These are phyloP conservation scores for Andrena trimmerana DNA, from an alignment of 2,888 invertebrate species.

Conservation along the genomic window DNA sequence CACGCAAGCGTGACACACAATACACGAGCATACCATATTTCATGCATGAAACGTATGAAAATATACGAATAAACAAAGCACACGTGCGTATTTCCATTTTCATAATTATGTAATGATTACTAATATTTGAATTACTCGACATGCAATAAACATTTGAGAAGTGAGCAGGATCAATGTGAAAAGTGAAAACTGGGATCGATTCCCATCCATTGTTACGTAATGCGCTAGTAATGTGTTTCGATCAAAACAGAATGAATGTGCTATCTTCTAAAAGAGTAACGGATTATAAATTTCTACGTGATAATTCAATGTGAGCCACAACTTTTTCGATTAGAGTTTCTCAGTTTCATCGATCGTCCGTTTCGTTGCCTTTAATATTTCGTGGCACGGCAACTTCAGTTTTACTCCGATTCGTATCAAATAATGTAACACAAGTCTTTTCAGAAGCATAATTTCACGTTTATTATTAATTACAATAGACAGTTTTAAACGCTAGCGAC, in stretches of 20 bases:
- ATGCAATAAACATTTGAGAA: conserved; percentile 30
- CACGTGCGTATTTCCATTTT: conserved; percentile 10
- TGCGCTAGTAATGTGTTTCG: conserved; percentile 9
- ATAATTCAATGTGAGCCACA: background rate
- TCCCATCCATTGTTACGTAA: background rate
- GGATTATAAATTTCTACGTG: background rate
- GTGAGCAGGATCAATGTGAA: background rate
- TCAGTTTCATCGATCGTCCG: background rate
- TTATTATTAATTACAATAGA: background rate
- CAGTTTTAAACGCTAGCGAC: conserved; percentile 5
- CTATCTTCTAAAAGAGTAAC: background rate
- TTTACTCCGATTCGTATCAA: background rate
- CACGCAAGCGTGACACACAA: conserved; percentile 75
- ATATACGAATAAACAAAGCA: conserved; percentile 56
- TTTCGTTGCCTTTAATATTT: background rate
- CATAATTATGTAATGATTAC: conserved; percentile 15
- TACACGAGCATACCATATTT: conserved; percentile 76
- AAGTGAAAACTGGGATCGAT: too few species aligned
- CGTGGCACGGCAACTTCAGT: background rate
- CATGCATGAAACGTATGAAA: conserved; percentile 74
- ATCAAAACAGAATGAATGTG: conserved; percentile 3
- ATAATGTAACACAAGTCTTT: background rate
- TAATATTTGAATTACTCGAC: conserved; percentile 10
- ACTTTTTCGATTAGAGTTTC: background rate
- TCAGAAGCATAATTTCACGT: background rate